Conservation (phyloP, 2,113 vertebrate species). For the Oreotrochilus melanogaster region DNA sequence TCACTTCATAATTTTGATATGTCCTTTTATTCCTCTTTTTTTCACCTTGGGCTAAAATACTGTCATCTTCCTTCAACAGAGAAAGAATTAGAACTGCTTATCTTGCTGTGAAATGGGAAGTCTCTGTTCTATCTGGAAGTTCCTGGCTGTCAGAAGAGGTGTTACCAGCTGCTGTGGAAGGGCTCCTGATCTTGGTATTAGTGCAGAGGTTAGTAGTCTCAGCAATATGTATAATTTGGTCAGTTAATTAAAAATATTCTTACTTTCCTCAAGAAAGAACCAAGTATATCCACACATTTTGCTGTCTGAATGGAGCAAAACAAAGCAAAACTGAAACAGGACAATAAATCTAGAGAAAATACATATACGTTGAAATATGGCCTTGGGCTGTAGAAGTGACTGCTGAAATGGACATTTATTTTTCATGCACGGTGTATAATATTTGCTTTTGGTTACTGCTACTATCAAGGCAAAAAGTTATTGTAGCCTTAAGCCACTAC, state of each 20-base stretch:
- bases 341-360: background rate
- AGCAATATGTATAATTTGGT: background rate
- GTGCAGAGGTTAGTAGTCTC: conserved; percentile 9
- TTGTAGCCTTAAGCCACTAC: background rate
- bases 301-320: background rate
- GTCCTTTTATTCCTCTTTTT: background rate
- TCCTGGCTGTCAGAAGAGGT: conserved; percentile 48
- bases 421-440: background rate
- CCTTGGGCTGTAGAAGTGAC: background rate
- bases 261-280: background rate
- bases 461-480: background rate
- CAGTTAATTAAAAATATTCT: conserved; percentile 31
- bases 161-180: conserved; percentile 45
- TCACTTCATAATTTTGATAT: background rate
- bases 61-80: background rate
- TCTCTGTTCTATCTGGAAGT: conserved; percentile 22
- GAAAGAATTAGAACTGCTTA: conserved; percentile 25
- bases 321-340: background rate
- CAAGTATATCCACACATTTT: background rate
- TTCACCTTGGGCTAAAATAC: background rate
- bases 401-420: background rate
- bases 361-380: background rate
- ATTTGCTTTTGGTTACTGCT: background rate
- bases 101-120: conserved; percentile 21
- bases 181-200: conserved; percentile 28